A percentile compares a stretch with the other conserved stretches of the same genome.
Evolutionary conservation across 2,888 invertebrate genomes (phyloP).

Genomic region (Acrobasis suavella): DNA sequence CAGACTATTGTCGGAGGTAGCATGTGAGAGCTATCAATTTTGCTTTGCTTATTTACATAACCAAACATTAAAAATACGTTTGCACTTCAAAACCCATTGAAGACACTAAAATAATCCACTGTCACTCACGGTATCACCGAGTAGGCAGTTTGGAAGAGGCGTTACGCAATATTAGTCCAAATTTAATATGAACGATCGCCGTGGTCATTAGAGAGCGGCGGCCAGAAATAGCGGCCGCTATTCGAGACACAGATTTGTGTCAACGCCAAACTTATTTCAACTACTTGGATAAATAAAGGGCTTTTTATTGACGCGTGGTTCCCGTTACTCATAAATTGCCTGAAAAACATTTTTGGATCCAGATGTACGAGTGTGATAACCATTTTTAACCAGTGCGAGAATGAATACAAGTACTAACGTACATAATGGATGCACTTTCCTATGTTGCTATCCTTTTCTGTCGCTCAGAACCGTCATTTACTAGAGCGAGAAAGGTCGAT

Average conservation of each 20-base stretch:
- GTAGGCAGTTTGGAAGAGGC: conserved; percentile 31
- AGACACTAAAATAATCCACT: conserved; percentile 8
- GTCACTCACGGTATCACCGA: conserved; percentile 21
- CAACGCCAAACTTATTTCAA: conserved; percentile 68
- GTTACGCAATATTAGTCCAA: conserved; percentile 58
- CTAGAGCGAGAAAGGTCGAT: no score
- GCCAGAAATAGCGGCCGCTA: conserved; percentile 70
- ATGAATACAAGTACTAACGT: no score
- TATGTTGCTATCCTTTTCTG: no score
- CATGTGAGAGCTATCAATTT: no score
- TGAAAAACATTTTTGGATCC: background rate
- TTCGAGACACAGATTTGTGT: conserved; percentile 73
- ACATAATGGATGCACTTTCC: no score
- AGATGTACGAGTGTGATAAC: no score
- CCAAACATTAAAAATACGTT: no score
- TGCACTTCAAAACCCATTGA: no score
- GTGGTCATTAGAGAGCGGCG: conserved; percentile 66
- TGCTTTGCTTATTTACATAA: no score
- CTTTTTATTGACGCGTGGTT: conserved; percentile 22
- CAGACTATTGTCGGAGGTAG: no score
- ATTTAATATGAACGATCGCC: conserved; percentile 61
- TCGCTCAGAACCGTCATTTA: no score
- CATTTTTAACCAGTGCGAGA: no score
- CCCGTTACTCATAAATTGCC: conserved; percentile 11
- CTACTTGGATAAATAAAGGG: conserved; percentile 49